These are phyloP conservation scores for Drosophila parabipectinata DNA, from an alignment of 1,140 invertebrate species.

Conservation along the genomic window DNA sequence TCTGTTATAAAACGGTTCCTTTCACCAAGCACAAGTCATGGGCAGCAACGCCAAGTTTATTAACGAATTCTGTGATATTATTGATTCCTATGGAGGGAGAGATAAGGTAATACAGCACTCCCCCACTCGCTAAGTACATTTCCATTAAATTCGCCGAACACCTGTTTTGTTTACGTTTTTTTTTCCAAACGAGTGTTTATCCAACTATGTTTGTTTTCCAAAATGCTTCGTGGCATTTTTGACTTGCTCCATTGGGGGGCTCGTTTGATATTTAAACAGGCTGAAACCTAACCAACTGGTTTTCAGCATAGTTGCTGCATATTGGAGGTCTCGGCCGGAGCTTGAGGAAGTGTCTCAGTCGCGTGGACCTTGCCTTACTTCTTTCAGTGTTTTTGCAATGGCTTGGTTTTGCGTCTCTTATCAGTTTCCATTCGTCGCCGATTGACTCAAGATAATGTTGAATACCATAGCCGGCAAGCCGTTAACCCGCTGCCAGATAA, in stretches of 20 bases:
- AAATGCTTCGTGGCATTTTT: conserved; percentile 65
- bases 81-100: conserved; percentile 85
- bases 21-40: conserved; percentile 32
- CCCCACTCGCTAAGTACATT: conserved; percentile 10
- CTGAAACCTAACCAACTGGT: conserved; percentile 58
- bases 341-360: conserved; percentile 40
- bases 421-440: conserved; percentile 31
- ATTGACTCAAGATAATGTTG: conserved; percentile 58
- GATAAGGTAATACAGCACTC: conserved; percentile 84
- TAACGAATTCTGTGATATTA: conserved; percentile 85
- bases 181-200: not conserved
- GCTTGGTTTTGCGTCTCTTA: conserved; percentile 28
- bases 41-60: conserved; percentile 71
- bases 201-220: conserved; percentile 7
- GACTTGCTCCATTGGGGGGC: conserved; percentile 18
- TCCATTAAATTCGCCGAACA: conserved; percentile 9
- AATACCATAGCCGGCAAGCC: conserved; percentile 37
- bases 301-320: conserved; percentile 34
- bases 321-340: conserved; percentile 22
- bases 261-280: conserved; percentile 7
- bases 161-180: conserved; percentile 36
- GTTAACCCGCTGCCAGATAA: conserved; percentile 49
- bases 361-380: conserved; percentile 71
- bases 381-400: conserved; percentile 41
- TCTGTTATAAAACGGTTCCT: conserved; percentile 32